Evolutionary conservation across 2,113 vertebrate species (phyloP).

Genomic region (Amazona vittata): DNA sequence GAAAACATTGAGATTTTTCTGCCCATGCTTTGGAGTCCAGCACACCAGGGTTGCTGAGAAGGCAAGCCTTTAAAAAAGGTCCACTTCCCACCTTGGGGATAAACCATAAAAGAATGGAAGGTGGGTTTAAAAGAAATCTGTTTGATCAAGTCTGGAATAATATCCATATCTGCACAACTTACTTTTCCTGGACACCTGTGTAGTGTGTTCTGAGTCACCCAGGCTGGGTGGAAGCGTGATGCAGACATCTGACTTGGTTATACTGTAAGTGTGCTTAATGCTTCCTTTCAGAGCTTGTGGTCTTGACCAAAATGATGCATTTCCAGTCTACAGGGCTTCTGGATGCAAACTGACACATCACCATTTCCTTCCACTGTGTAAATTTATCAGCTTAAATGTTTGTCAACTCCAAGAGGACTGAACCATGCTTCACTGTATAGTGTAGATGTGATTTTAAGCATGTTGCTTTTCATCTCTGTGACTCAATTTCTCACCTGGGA

Average conservation of each 20-base stretch:
- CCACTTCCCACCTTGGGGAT: neutral
- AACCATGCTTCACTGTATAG: neutral
- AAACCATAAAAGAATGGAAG: fast-evolving
- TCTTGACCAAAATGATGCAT: neutral
- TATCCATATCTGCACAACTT: neutral
- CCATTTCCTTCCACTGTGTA: neutral
- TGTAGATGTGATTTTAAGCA: conserved; percentile 16
- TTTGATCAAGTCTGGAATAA: neutral
- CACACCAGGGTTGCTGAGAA: neutral
- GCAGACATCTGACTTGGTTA: neutral
- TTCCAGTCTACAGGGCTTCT: neutral
- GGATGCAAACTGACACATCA: neutral
- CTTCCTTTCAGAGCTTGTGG: neutral
- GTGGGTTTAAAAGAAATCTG: neutral
- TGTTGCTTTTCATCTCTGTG: conserved; percentile 53
- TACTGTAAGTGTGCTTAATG: neutral
- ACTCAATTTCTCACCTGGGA: conserved; percentile 49
- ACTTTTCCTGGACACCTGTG: neutral
- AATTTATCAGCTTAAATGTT: neutral
- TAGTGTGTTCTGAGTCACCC: neutral
- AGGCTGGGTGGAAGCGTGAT: neutral
- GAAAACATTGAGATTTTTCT: neutral
- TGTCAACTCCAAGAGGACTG: neutral
- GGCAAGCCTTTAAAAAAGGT: fast-evolving
- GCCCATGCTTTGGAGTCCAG: neutral